Evolutionary conservation across 1,140 invertebrate species (phyloP), one percentile per base, ranked within the genome.

Genomic region (Listronotus oregonensis): DNA sequence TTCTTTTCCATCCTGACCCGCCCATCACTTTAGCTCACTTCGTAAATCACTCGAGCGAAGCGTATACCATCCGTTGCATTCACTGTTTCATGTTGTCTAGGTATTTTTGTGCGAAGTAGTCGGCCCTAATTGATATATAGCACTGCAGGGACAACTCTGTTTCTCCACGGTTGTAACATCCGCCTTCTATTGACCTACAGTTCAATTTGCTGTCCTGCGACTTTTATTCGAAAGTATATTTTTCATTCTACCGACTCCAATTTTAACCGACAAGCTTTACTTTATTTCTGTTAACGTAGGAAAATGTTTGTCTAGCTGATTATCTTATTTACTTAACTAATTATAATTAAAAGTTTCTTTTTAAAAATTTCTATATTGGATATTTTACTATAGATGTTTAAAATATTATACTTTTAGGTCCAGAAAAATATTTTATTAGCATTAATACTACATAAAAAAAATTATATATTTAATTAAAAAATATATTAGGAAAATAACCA

Each of bases 51-150:
- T 12, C 11, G 11, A 37, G 34, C 34, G 34, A 37, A 37, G 34
- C 68, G 64, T 60, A 70, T 61, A 67, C 59, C 65, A 66, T 52
- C 50, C 58, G 59, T 32, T 58, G 68, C 64, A 69, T 69, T 64
- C 66, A 64, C 64, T 65, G 56, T 65, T 51, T 46, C 55, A 42
- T 60, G 68, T 67, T 66, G 60, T 58, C 46, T 50, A 46, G 51
- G 46, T 57, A 65, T 69, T 69, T 69, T 66, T 66, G 56, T 58
- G 64, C 57, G 52, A 49, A 61, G 55, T 59, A 50, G 64, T 64
- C 34, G 47, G 27, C 49, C 66, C 63, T 71, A 71, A 71, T 71
- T 71, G 69, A 71, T 71, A 71, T 71, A 71, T 71, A 47, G 69
- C 69, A 66, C 69, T 68, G 66, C 60, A 66, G 69, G 69, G 69